Base-by-base conservation (phyloP, 2,888 invertebrate genomes). In the Ernsta delagoae region DNA sequence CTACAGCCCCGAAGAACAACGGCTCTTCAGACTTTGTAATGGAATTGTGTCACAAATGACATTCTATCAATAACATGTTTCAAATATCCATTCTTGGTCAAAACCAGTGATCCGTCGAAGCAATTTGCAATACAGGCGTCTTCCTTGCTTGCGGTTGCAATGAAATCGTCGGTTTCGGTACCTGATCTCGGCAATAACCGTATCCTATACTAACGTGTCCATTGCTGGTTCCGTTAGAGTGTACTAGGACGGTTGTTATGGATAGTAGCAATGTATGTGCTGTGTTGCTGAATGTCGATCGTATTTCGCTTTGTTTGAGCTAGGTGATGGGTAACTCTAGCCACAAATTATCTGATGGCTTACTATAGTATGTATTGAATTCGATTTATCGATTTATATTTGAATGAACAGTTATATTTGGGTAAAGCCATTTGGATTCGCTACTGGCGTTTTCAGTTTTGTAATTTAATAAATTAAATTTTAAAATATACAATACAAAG, bases 311-410 rank as follows among this genome's bases (percentile, higher is more conserved):
- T 31, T 31, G 31, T 56, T 31, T n/a, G 39, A 45, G 34, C 54
- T 50, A 12, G 12, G 31, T 62, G 8, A 56, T 4, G 75, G 74
- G 75, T 75, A 75, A 71, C 73, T 74, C 71, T 71, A 70, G 74
- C 83, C 84, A 73, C 84, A 83, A 83, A 83, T 83, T 79, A 82
- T 80, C 78, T 78, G 77, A 78, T 78, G 79, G 79, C 74, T 64
- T 73, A 73, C 73, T 68, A 72, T 60, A 70, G 70, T 71, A 71
- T 68, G 70, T 74, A 75, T 75, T 75, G 75, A 76, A 74, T 74
- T 72, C 61, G 71, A 71, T 74, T 74, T 72, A 36, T 71, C 61
- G 71, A 71, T 74, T 74, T 72, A 36, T 71, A 70, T 73, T 73
- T 34, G 50, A 68, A 68, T 12, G 53, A 43, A 31, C 54, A 56